phyloP scores from a whole-genome alignment of 2,888 invertebrate species.

The Drosophila phalerata region DNA sequence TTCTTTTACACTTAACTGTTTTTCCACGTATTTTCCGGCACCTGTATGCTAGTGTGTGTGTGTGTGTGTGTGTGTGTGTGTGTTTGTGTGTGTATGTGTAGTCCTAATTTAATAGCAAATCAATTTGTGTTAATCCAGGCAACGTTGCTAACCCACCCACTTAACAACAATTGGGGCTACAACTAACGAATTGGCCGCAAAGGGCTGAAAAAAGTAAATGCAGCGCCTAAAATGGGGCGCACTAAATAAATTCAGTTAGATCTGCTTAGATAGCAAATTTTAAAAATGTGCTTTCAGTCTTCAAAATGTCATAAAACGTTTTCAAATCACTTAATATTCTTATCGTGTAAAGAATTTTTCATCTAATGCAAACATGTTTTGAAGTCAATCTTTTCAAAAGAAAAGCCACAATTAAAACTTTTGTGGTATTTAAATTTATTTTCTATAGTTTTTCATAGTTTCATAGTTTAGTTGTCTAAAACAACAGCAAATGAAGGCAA shows the following conservation, averaged over 20 bases:
- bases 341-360: neutral
- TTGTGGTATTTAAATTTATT: too few relatives aligned
- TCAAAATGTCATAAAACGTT: neutral
- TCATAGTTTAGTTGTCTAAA: too few relatives aligned
- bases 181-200: neutral
- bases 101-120: slow-evolving; percentile 83
- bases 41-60: slow-evolving; percentile 24
- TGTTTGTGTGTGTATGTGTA: slow-evolving; percentile 43
- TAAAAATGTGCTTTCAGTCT: too few relatives aligned
- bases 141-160: slow-evolving; percentile 60
- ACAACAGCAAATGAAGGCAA: too few relatives aligned
- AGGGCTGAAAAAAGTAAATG: neutral
- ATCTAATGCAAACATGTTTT: neutral
- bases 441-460: too few relatives aligned
- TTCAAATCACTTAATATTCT: neutral
- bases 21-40: slow-evolving; percentile 67
- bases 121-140: slow-evolving; percentile 81
- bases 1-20: slow-evolving; percentile 81
- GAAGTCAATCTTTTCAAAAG: too few relatives aligned
- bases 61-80: neutral
- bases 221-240: slow-evolving; percentile 42
- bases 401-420: too few relatives aligned
- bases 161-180: slow-evolving; percentile 45
- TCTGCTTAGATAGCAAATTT: neutral
- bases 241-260: neutral